Conservation (phyloP, 2,113 vertebrate species). For the Paramormyrops kingsleyae region DNA sequence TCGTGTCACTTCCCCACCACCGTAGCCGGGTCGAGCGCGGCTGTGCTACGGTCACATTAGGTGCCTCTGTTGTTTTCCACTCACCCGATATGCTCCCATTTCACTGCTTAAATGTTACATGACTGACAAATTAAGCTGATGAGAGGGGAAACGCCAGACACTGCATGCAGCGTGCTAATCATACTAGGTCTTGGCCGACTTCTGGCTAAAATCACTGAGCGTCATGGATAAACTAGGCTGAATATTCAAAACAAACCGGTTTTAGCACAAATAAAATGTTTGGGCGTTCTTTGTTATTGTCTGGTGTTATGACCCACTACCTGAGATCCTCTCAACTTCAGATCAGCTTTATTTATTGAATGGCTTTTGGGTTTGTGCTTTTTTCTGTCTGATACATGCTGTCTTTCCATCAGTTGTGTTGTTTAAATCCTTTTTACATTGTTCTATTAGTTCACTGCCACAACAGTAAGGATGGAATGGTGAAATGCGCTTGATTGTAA, state of each 20-base stretch:
- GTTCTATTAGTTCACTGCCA: conserved; percentile 23
- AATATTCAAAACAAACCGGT: not conserved
- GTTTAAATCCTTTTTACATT: not conserved
- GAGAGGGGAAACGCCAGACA: not conserved
- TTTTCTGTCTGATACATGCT: not conserved
- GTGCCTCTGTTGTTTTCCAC: not conserved
- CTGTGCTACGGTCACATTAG: not conserved
- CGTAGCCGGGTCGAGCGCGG: not conserved
- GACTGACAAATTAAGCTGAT: not conserved
- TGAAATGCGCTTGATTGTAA: conserved; percentile 11
- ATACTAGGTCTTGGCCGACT: not conserved
- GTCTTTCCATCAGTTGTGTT: not conserved
- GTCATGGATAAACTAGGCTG: not conserved
- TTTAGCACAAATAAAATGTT: not conserved
- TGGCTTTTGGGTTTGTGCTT: not conserved
- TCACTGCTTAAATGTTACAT: not conserved
- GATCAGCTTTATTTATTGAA: not conserved
- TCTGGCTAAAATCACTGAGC: not conserved
- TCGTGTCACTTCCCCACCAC: not conserved
- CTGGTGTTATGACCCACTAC: not conserved
- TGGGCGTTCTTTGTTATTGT: not conserved
- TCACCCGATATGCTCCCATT: not conserved
- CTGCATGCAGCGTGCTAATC: not conserved
- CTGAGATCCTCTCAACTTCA: not conserved
- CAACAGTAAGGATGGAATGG: conserved; percentile 9